Evolutionary conservation across 1,140 invertebrate species (phyloP).

Genomic region (Drosophila novamexicana): DNA sequence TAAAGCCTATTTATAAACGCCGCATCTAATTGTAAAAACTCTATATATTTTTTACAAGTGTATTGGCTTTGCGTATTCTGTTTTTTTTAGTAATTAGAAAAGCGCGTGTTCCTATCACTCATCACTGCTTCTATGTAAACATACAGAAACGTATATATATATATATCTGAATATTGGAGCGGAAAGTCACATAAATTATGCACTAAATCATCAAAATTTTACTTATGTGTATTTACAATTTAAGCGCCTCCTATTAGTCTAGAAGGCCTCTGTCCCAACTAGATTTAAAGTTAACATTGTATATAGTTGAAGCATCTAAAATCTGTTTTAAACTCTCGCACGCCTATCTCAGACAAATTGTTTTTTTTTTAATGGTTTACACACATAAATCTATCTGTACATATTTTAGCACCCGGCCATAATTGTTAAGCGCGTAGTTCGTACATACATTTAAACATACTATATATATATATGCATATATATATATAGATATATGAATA

Average conservation of each 20-base stretch:
- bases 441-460: neutral
- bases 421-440: constrained; percentile 38
- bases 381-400: constrained; percentile 17
- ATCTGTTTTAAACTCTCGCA: constrained; percentile 22
- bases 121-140: constrained; percentile 1
- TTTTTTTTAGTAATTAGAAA: constrained; percentile 13
- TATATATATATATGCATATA: constrained; percentile 13
- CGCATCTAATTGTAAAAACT: constrained; percentile 1
- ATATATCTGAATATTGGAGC: neutral
- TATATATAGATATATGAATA: constrained; percentile 15
- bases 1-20: constrained; percentile 57
- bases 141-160: neutral
- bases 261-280: neutral
- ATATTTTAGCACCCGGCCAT: constrained; percentile 45
- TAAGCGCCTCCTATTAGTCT: constrained; percentile 3
- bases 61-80: constrained; percentile 4
- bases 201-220: neutral
- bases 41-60: constrained; percentile 7
- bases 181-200: neutral
- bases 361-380: constrained; percentile 13
- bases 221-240: constrained; percentile 4
- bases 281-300: constrained; percentile 12
- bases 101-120: constrained; percentile 36
- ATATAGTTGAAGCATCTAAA: constrained; percentile 27
- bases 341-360: constrained; percentile 35